Evolutionary conservation across 1,140 invertebrate genomes (phyloP).

Genomic region (Globodera rostochiensis): DNA sequence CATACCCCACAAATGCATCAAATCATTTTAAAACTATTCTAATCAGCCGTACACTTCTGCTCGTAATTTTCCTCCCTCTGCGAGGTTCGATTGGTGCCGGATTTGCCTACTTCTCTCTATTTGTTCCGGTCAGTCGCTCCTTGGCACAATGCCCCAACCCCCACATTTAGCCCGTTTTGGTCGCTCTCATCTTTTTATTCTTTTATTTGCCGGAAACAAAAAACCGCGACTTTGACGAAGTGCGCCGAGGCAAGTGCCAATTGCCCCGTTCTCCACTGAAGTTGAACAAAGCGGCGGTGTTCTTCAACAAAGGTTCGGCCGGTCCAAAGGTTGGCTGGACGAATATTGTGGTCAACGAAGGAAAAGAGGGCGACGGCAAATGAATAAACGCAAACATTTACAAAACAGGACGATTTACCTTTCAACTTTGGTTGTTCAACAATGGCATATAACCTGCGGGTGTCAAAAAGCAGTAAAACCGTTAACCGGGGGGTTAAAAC

Average conservation of each 20-base stretch:
- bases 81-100: conserved; percentile 49
- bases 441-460: too few species aligned
- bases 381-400: not conserved
- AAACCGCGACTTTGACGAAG: conserved; percentile 55
- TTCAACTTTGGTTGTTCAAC: too few species aligned
- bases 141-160: not conserved
- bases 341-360: not conserved
- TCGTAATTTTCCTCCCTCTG: conserved; percentile 52
- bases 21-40: not conserved
- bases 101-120: conserved; percentile 53
- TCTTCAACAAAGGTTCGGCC: not conserved
- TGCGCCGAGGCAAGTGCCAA: conserved; percentile 39
- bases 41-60: conserved; percentile 51
- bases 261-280: conserved; percentile 33
- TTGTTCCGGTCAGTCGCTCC: conserved; percentile 35
- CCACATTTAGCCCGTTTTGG: conserved; percentile 38
- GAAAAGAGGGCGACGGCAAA: not conserved
- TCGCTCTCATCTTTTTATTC: conserved; percentile 54
- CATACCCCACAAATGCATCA: not conserved
- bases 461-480: too few species aligned
- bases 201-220: conserved; percentile 54
- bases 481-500: too few species aligned
- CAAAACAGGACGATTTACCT: not conserved
- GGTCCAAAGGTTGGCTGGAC: not conserved
- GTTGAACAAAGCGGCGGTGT: not conserved